A percentile compares a stretch with the other conserved stretches of the same genome.
Evolutionary conservation across 1,140 invertebrate genomes (phyloP).

Genomic region (Riptortus pedestris): DNA sequence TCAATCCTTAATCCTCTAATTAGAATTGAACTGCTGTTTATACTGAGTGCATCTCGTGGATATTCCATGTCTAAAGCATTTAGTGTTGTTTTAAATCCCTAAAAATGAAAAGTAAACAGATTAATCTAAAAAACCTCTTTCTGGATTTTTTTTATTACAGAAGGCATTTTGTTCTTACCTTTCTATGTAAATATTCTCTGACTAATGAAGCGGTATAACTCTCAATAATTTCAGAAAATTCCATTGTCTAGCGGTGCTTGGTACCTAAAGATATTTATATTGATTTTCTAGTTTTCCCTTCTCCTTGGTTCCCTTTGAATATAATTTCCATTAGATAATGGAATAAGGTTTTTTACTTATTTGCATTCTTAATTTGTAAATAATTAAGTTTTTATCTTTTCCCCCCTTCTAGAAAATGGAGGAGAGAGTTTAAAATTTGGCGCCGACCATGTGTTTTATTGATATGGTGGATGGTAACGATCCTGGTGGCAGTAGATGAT

Average conservation of each 20-base stretch:
- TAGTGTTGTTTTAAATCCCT: conserved; percentile 27
- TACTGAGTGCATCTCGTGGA: conserved; percentile 20
- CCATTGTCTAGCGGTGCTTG: conserved; percentile 16
- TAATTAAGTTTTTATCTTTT: no score
- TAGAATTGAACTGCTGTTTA: conserved; percentile 22
- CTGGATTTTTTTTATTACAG: not conserved
- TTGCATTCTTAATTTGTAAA: no score
- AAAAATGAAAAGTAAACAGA: conserved; percentile 17
- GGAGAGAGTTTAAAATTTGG: conserved; percentile 1
- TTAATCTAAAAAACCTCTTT: not conserved
- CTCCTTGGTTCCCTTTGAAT: no score
- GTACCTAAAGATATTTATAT: conserved; percentile 12
- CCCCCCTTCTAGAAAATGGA: no score
- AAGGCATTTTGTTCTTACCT: conserved; percentile 23
- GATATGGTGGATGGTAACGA: conserved; percentile 21
- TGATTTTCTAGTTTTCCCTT: not conserved
- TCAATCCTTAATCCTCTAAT: conserved; percentile 21
- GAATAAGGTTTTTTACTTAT: no score
- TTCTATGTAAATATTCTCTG: conserved; percentile 29
- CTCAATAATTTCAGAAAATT: conserved; percentile 14
- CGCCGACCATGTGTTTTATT: conserved; percentile 30
- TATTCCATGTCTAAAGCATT: conserved; percentile 27
- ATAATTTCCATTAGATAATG: no score
- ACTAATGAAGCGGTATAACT: conserved; percentile 26
- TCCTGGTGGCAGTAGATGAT: conserved; percentile 20